Base-by-base conservation (phyloP, 2,113 vertebrate species). In the Indri indri region DNA sequence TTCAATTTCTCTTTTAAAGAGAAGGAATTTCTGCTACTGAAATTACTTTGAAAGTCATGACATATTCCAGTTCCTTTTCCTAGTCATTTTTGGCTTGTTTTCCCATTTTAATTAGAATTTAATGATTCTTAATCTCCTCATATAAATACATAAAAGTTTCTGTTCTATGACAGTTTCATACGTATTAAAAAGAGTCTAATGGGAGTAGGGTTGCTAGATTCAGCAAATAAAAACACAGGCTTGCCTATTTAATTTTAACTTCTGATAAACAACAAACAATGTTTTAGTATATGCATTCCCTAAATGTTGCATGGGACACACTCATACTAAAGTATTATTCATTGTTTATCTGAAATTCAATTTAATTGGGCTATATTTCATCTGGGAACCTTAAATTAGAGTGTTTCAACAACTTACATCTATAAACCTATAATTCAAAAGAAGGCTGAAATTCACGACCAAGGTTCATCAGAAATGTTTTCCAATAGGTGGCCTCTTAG, bases 401-500 rank as follows among this genome's bases (percentile, higher is more conserved):
- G 32, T 89, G 42, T 91, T 96, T 97, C 11, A 86, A 61, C 23
- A 74, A 68, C 90, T 93, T 87, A 50, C 3, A 61, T 45, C 50
- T 65, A 57, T 81, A 96, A 94, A 52, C 30, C 70, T 86, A 73
- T 87, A 95, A 96, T 93, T 96, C 80, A 97, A 87, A 57, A 97
- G 17, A 97, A 97, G 61, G 86, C 79, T 95, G 94, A 98, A 96
- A 97, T 85, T 73, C 57, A 77, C 57, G 59, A 97, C 34, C 79
- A 83, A 96, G 90, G 47, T 96, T 91, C 42, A 79, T 18, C 82
- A 74, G 22, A 95, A 97, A 96, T 86, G 10, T 90, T 97, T 97
- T 94, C 97, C 95, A 97, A 14, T 18, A 92, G 74, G 42, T 87
- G 91, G 50, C 84, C 96, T 98, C 94, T 86, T 70, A 95, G 61